Evolutionary conservation across 2,888 invertebrate species (phyloP).

Genomic region (Mythimna impura): DNA sequence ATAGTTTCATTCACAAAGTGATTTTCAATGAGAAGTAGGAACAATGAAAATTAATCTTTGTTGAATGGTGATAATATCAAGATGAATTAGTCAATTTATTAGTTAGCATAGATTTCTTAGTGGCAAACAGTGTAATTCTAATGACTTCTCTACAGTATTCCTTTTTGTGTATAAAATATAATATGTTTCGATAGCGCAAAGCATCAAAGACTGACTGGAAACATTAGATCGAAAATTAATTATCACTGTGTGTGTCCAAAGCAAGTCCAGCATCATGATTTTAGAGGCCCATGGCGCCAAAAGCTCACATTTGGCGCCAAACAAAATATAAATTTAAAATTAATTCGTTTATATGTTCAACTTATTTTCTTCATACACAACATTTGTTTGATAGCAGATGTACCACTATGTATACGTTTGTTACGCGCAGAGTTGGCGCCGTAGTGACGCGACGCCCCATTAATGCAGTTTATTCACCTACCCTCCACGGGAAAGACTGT

Average conservation of each 20-base stretch:
- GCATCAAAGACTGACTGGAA: slow-evolving; percentile 31
- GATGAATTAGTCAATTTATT: slow-evolving; percentile 5
- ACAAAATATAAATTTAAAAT: slow-evolving; percentile 1
- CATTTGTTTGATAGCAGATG: slow-evolving; percentile 23
- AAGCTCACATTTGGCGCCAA: background rate
- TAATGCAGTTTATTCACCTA: slow-evolving; percentile 83
- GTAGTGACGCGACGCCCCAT: slow-evolving; percentile 73
- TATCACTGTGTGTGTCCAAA: slow-evolving; percentile 23
- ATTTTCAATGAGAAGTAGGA: background rate
- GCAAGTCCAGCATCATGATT: slow-evolving; percentile 24
- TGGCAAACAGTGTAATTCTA: slow-evolving; percentile 7
- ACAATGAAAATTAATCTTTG: background rate
- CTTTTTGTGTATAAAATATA: slow-evolving; percentile 2
- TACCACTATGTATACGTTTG: slow-evolving; percentile 29
- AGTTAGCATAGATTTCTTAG: slow-evolving; percentile 18
- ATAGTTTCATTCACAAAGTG: slow-evolving; percentile 6
- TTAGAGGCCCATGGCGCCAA: slow-evolving; percentile 25
- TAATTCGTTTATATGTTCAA: background rate
- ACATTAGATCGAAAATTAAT: slow-evolving; percentile 35
- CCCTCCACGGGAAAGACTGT: slow-evolving; percentile 63
- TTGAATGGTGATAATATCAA: background rate
- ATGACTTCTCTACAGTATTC: slow-evolving; percentile 1
- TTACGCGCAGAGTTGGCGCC: slow-evolving; percentile 71
- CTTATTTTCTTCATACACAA: slow-evolving; percentile 13
- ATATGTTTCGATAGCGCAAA: slow-evolving; percentile 18